Evolutionary conservation across 2,797 vertebrate genomes (phyloP).

Genomic region (Orientallactaga sibirica): DNA sequence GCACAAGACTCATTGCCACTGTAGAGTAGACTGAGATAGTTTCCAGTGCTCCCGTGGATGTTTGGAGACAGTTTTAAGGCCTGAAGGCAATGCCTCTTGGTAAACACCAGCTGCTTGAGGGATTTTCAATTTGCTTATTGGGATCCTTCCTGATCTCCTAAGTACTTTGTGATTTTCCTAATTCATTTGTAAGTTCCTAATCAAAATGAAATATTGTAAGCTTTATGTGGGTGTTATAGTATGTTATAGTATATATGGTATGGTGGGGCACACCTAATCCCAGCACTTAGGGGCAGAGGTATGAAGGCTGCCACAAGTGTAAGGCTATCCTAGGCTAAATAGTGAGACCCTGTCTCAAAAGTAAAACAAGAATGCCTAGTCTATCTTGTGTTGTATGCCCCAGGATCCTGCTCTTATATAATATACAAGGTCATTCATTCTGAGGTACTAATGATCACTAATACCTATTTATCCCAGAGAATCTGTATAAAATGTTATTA

Average conservation of each 20-base stretch:
- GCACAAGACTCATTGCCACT: not conserved
- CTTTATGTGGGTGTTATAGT: no score
- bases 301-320: not conserved
- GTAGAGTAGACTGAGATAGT: not conserved
- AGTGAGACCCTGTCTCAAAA: not conserved
- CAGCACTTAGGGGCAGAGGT: not conserved
- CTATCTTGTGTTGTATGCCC: not conserved
- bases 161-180: constrained; percentile 36
- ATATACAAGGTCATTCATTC: constrained; percentile 59
- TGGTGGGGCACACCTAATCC: not conserved
- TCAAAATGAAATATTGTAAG: not conserved
- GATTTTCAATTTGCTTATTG: not conserved
- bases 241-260: no score
- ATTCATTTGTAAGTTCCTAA: not conserved
- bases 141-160: constrained; percentile 1
- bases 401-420: constrained; percentile 8
- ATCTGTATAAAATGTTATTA: constrained; percentile 44
- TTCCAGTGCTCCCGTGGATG: not conserved
- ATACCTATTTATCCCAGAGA: constrained; percentile 6
- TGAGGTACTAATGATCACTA: not conserved
- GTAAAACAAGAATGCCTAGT: not conserved
- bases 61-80: not conserved
- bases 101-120: constrained; percentile 32
- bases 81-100: not conserved
- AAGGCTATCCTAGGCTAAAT: not conserved